Evolutionary conservation across 2,797 vertebrate species (phyloP), one percentile per base, ranked within the genome.

Genomic region (Anomalospiza imberbis): DNA sequence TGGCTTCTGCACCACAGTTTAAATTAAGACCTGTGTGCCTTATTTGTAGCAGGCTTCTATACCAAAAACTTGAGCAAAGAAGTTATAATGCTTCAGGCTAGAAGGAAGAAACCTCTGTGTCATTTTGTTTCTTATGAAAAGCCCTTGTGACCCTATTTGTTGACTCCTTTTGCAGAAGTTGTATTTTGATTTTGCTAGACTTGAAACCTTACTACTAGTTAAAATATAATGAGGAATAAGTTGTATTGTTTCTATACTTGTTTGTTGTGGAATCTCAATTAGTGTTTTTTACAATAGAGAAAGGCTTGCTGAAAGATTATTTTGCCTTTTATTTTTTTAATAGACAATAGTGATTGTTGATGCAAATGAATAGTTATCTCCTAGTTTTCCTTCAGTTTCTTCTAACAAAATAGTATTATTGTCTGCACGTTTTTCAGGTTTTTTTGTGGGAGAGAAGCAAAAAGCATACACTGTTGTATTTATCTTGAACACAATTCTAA

Each of bases 21-120:
- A 88, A 89, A 93, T 94, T 88, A 89, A 89, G 91, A 88, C 73
- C 55, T 83, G 14, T 65, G 65, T 89, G 72, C 87, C 62, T 93
- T 34, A 70, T 94, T 96, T 93, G 50, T 88, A 80, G 68, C 31
- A 76, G 48, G 22, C 75, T 88, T 47, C 91, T 82, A 91, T 38
- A 36, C 50, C 50, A 68, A 85, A 57, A 83, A 65, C 29, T 51
- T 57, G 31, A 58, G 47, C 47, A 72, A 88, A 89, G 63, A 76
- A 75, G 40, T 88, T 85, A n/a, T 6, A 62, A 67, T 50, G 34
- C 60, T 89, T 85, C 8, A 40, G 58, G 28, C 18, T 31, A 74
- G 22, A 65, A 72, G 42, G 38, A 90, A 63, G 60, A 76, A 70
- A 17, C 13, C 31, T 13, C 31, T 53, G 11, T 83, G 55, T 75